Evolutionary conservation across 2,888 invertebrate species (phyloP).

Genomic region (Dugesia japonica): DNA sequence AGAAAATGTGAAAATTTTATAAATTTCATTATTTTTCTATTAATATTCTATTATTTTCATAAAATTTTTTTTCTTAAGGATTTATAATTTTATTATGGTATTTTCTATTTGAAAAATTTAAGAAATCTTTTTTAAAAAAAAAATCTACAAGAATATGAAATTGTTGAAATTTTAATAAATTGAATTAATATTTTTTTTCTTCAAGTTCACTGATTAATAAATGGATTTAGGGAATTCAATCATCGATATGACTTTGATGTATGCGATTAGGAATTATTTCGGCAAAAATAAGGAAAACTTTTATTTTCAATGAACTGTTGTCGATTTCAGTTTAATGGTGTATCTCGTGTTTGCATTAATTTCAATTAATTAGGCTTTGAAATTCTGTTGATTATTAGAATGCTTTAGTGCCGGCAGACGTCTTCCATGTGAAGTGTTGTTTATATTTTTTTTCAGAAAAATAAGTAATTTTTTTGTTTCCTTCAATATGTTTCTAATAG

Average conservation of each 20-base stretch:
- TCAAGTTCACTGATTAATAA: conserved; percentile 16
- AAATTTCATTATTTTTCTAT: too few species aligned
- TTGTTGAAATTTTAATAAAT: background rate
- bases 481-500: too few species aligned
- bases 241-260: conserved; percentile 9
- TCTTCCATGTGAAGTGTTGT: background rate
- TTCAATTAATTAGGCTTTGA: conserved; percentile 5
- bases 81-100: too few species aligned
- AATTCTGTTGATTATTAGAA: conserved; percentile 10
- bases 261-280: conserved; percentile 10
- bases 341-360: conserved; percentile 9
- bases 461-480: background rate
- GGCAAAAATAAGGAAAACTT: conserved; percentile 8
- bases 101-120: too few species aligned
- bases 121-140: background rate
- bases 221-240: conserved; percentile 8
- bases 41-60: too few species aligned
- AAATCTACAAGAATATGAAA: background rate
- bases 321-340: background rate
- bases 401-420: background rate
- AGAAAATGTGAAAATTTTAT: too few species aligned
- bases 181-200: background rate
- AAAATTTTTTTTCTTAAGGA: too few species aligned
- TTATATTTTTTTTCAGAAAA: background rate
- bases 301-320: background rate